Base-by-base conservation (phyloP, 1,140 invertebrate genomes). In the Heliconius himera region DNA sequence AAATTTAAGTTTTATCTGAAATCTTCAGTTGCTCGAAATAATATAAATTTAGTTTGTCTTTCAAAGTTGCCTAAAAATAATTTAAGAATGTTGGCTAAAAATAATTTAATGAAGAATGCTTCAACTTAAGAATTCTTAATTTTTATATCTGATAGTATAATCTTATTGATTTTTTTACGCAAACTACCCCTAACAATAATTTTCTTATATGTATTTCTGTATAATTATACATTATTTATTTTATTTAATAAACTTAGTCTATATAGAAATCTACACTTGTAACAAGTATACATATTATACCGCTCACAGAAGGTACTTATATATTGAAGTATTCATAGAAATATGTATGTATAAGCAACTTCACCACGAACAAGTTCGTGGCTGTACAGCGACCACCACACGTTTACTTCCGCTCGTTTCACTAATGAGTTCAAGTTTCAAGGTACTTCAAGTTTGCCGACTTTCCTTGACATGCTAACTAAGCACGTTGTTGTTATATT, bases 351-450 rank as follows among this genome's bases (percentile, higher is more conserved):
- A 36, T 36, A 73, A 41, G 60, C 13, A 78, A 78, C 26, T 74
- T 74, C 41, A 33, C 16, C 36, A 73, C 8, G 76, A 51, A 81
- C 81, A 76, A 77, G 81, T 84, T 81, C 74, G 74, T 77, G 71
- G 74, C 77, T 70, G 75, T 79, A 78, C 81, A 78, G 46, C 72
- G 81, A 77, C 77, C 79, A 77, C 33, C 76, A 73, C 76, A 78
- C 82, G 71, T 71, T 77, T 66, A 71, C 73, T 84, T 84, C 79
- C 79, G 79, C 79, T 84, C 72, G 77, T 84, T 79, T 77, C 51
- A 51, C 76, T 84, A 81, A 84, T 84, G 83, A 84, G 75, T 82
- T 81, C 81, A 81, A 80, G 74, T 77, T 78, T 70, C 74, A 76
- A 80, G 79, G 79, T 76, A 66, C 74, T 80, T 46, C 70, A 76